A percentile compares a stretch with the other conserved stretches of the same genome.
Conservation (phyloP, 2,797 vertebrate species). For the Aphelocoma californica region DNA sequence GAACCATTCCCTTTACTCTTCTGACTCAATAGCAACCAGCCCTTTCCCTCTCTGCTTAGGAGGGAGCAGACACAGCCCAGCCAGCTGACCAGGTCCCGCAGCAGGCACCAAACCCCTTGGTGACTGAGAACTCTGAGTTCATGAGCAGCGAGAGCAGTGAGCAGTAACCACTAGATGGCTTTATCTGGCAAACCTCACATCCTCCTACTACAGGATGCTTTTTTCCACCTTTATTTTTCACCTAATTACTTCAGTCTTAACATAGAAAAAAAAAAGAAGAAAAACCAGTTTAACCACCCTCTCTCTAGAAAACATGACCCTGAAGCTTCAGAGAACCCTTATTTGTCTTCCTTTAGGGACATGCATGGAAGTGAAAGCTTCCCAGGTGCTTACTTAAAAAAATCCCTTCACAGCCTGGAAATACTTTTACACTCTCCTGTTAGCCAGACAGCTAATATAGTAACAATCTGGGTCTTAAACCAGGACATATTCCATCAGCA, state of each 20-base stretch:
- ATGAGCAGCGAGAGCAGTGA: background rate
- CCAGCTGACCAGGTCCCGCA: background rate
- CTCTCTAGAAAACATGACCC: background rate
- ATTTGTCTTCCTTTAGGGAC: background rate
- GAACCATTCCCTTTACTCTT: background rate
- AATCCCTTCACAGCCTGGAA: background rate
- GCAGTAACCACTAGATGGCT: slow-evolving; percentile 30
- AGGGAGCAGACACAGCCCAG: background rate
- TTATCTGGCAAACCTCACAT: background rate
- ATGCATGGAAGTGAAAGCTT: background rate
- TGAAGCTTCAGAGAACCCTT: background rate
- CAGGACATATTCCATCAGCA: background rate
- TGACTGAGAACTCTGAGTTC: background rate
- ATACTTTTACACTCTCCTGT: background rate
- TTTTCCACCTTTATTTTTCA: background rate
- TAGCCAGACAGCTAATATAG: background rate
- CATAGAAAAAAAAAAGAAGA: background rate
- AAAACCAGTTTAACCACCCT: background rate
- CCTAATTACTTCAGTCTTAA: background rate
- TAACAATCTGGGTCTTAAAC: background rate
- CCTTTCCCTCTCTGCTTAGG: background rate
- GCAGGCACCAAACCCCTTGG: background rate
- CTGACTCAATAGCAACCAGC: background rate
- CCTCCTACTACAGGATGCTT: background rate
- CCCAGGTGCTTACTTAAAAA: background rate